These are phyloP conservation scores for Ptychobarbus kaznakovi DNA, from an alignment of 2,797 vertebrate genomes.

Conservation along the genomic window DNA sequence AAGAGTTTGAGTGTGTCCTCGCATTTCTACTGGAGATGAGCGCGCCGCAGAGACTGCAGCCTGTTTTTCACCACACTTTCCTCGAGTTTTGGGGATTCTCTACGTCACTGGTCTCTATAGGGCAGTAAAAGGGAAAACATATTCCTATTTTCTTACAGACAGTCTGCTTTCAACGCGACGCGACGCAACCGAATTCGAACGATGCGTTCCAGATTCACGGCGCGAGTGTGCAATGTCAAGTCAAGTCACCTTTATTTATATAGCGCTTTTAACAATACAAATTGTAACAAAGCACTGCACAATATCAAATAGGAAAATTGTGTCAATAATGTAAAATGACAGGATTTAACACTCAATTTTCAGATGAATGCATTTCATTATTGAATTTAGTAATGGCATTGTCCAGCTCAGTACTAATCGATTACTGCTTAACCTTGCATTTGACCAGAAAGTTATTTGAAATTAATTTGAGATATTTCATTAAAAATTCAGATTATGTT, in stretches of 20 bases:
- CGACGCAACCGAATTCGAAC: not conserved
- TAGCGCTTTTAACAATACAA: too few species aligned
- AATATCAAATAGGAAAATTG: too few species aligned
- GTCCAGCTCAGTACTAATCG: too few species aligned
- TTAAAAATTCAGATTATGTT: not conserved
- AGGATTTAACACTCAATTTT: too few species aligned
- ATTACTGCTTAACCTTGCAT: not conserved
- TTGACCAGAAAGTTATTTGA: not conserved
- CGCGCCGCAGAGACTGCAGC: conserved; percentile 45
- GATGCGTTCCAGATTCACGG: not conserved
- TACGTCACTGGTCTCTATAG: conserved; percentile 74
- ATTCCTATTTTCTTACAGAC: conserved; percentile 40
- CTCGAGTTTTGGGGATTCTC: conserved; percentile 62
- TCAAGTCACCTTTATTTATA: too few species aligned
- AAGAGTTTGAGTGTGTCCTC: conserved; percentile 32
- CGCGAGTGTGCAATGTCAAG: not conserved
- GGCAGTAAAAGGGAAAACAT: conserved; percentile 30
- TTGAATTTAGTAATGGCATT: too few species aligned
- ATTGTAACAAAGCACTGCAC: too few species aligned
- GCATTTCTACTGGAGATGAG: conserved; percentile 71
- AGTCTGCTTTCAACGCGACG: conserved; percentile 9
- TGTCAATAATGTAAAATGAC: too few species aligned
- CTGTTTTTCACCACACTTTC: conserved; percentile 56
- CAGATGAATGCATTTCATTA: too few species aligned
- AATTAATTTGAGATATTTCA: not conserved